Evolutionary conservation across 2,113 vertebrate species (phyloP).

Genomic region (Ameiurus melas): DNA sequence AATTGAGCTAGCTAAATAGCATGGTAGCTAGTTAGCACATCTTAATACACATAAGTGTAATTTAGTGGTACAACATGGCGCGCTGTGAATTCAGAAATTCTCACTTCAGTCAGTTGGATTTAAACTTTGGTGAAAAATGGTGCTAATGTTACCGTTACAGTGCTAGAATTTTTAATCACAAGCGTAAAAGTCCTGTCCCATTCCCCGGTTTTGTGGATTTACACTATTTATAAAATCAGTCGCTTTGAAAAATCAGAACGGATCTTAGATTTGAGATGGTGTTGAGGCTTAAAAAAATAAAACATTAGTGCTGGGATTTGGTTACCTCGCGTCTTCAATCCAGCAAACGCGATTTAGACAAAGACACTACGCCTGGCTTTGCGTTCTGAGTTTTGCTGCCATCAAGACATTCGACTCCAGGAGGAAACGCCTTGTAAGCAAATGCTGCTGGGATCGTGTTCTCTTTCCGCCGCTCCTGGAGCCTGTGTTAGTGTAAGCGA

Average conservation of each 20-base stretch:
- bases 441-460: background rate
- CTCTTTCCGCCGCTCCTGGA: background rate
- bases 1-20: background rate
- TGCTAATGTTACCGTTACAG: too few species aligned
- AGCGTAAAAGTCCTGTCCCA: too few species aligned
- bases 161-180: too few species aligned
- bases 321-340: background rate
- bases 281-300: too few species aligned
- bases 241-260: background rate
- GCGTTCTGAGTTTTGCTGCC: background rate
- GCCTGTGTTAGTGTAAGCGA: background rate
- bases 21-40: background rate
- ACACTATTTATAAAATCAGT: too few species aligned
- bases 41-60: background rate
- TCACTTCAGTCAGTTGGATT: too few species aligned
- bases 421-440: background rate
- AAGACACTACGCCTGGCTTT: background rate
- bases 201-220: too few species aligned
- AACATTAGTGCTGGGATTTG: background rate
- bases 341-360: background rate
- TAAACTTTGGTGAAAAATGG: too few species aligned
- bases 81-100: too few species aligned
- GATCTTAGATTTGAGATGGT: background rate
- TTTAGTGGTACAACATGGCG: background rate
- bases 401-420: background rate